These are phyloP conservation scores for Octopus bimaculoides DNA, from an alignment of 1,140 invertebrate species.

Conservation along the genomic window DNA sequence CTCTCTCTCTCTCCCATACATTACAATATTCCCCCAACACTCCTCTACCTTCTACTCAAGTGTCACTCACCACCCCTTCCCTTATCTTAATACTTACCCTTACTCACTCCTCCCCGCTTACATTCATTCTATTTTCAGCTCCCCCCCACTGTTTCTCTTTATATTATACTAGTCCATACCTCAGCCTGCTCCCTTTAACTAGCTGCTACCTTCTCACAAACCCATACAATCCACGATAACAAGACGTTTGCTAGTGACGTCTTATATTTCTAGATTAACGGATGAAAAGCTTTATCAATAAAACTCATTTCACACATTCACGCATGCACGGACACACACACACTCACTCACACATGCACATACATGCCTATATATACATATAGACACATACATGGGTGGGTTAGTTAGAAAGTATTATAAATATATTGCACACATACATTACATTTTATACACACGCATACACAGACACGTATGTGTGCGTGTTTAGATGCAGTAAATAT, in stretches of 20 bases:
- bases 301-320: neutral
- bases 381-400: neutral
- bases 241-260: too few species aligned
- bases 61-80: neutral
- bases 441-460: neutral
- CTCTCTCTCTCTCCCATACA: neutral
- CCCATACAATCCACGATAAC: too few species aligned
- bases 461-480: neutral
- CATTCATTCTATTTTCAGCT: too few species aligned
- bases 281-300: too few species aligned
- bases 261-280: too few species aligned
- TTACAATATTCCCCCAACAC: neutral
- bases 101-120: neutral
- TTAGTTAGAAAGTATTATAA: too few species aligned
- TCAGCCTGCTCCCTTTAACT: too few species aligned
- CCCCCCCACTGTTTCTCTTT: too few species aligned
- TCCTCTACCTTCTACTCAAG: neutral
- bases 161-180: too few species aligned
- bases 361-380: neutral
- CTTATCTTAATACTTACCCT: neutral
- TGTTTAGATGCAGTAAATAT: neutral
- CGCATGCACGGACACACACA: neutral
- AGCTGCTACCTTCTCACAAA: too few species aligned
- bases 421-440: neutral
- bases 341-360: neutral